A percentile compares a stretch with the other conserved stretches of the same genome.
Evolutionary conservation across 2,113 vertebrate species (phyloP).

Genomic region (Steatornis caripensis): DNA sequence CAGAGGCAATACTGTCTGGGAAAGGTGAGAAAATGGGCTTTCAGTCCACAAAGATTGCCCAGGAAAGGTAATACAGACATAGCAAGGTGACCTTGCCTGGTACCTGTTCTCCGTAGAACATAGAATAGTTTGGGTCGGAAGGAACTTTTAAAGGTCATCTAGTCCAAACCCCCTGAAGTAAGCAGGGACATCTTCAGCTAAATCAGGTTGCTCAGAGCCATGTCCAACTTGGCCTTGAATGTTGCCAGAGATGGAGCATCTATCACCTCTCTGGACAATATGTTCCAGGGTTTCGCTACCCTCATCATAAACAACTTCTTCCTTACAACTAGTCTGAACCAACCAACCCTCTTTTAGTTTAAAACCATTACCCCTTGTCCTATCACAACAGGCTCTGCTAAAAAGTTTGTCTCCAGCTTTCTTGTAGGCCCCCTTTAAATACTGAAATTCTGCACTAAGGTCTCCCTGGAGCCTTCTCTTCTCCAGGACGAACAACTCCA

Average conservation of each 20-base stretch:
- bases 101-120: neutral
- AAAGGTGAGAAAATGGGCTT: neutral
- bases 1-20: neutral
- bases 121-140: neutral
- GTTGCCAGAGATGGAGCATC: neutral
- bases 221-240: neutral
- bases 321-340: neutral
- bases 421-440: neutral
- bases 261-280: neutral
- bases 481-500: neutral
- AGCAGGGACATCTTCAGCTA: neutral
- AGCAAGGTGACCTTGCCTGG: neutral
- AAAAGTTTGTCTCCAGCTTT: neutral
- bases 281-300: neutral
- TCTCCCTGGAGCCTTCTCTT: neutral
- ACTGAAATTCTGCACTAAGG: neutral
- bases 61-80: neutral
- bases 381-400: fast-evolving
- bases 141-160: neutral
- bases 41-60: neutral
- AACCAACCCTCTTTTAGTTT: neutral
- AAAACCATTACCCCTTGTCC: neutral
- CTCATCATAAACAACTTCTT: neutral
- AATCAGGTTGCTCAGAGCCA: neutral
- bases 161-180: fast-evolving